Evolutionary conservation across 2,888 invertebrate species (phyloP).

Genomic region (Drosophila anceps): DNA sequence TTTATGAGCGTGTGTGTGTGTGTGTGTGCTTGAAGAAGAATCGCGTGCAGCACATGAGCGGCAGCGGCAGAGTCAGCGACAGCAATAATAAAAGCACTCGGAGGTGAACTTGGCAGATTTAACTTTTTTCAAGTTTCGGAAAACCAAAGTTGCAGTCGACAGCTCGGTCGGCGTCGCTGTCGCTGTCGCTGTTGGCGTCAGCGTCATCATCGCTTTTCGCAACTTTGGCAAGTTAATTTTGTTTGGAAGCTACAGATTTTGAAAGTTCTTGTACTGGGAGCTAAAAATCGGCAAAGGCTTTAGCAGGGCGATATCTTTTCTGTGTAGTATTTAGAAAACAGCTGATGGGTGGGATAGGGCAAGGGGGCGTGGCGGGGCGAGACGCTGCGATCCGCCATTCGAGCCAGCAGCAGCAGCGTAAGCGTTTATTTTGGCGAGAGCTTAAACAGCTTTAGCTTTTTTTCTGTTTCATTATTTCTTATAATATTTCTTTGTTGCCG

Average conservation of each 20-base stretch:
- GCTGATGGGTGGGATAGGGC: conserved; percentile 14
- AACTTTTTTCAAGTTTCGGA: conserved; percentile 78
- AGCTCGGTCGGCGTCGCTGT: conserved; percentile 8
- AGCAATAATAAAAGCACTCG: conserved; percentile 70
- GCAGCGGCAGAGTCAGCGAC: conserved; percentile 4
- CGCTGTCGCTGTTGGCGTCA: conserved; percentile 10
- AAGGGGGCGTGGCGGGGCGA: conserved; percentile 14
- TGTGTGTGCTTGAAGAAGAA: conserved; percentile 41
- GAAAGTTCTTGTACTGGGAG: conserved; percentile 85
- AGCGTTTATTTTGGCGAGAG: conserved; percentile 65
- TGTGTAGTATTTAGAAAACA: conserved; percentile 42
- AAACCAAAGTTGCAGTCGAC: conserved; percentile 61
- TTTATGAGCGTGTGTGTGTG: conserved; percentile 4
- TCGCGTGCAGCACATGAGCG: conserved; percentile 17
- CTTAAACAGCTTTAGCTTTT: conserved; percentile 67
- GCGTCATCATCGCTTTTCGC: conserved; percentile 34
- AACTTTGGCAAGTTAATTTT: conserved; percentile 79
- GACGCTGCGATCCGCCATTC: conserved; percentile 51
- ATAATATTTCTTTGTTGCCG: conserved; percentile 14
- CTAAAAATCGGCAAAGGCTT: conserved; percentile 83
- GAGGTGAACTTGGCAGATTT: conserved; percentile 77
- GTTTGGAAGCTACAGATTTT: conserved; percentile 83
- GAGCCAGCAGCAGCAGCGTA: conserved; percentile 65
- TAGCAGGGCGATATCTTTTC: conserved; percentile 80
- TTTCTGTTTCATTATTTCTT: conserved; percentile 8